Conservation (phyloP, 2,888 invertebrate species). For the Trilocha varians region DNA sequence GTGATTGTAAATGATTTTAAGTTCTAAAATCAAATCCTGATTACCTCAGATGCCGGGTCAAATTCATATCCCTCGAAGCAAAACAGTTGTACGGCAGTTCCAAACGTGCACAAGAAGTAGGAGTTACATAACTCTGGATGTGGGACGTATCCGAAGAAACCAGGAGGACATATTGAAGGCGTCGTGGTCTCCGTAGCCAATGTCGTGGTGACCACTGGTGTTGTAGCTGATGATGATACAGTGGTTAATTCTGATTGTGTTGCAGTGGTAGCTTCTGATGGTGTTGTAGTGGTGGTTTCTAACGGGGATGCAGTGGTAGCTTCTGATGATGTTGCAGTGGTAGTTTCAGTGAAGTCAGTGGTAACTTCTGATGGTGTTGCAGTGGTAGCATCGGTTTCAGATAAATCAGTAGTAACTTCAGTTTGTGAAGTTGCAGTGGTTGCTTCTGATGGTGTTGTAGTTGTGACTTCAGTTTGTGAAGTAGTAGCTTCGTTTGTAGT, state of each 20-base stretch:
- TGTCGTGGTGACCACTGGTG: not conserved
- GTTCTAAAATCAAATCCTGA: conserved; percentile 4
- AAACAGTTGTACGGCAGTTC: conserved; percentile 18
- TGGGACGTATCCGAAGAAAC: conserved; percentile 22
- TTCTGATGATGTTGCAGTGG: not conserved
- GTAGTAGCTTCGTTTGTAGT: not conserved
- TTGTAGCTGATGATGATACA: not conserved
- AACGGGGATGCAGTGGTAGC: not conserved
- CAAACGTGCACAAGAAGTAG: conserved; percentile 29
- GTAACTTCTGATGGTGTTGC: not conserved
- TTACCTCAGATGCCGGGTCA: conserved; percentile 16
- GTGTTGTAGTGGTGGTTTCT: not conserved
- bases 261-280: not conserved
- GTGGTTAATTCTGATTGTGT: not conserved
- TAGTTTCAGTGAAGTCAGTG: not conserved
- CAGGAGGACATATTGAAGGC: conserved; percentile 19
- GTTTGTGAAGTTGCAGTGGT: not conserved
- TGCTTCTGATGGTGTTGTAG: not conserved
- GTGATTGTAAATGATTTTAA: too few relatives aligned
- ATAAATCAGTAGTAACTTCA: not conserved
- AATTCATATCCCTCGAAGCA: conserved; percentile 27
- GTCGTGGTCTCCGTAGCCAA: not conserved
- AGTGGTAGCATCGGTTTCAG: not conserved
- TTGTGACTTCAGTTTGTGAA: not conserved
- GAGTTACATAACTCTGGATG: conserved; percentile 27